A percentile compares a stretch with the other conserved stretches of the same genome.
Conservation (phyloP, 2,113 vertebrate genomes). For the Syngnathoides biaculeatus region DNA sequence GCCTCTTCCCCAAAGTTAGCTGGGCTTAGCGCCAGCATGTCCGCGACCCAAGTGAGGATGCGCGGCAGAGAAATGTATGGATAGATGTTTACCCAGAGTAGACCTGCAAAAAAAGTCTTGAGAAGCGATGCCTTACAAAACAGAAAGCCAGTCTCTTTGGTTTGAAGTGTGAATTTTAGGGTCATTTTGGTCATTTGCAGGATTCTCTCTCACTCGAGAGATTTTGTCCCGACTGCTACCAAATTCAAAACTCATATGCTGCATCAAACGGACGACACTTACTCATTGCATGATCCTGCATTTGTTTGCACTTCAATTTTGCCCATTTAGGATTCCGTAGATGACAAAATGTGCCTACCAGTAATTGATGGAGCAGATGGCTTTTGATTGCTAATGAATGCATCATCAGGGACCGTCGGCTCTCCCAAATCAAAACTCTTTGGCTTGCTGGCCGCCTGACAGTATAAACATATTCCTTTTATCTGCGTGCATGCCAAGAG, state of each 20-base stretch:
- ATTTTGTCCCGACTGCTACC: neutral
- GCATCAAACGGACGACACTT: neutral
- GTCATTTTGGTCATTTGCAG: too few relatives aligned
- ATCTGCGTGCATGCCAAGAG: conserved; percentile 2
- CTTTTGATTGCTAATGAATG: conserved; percentile 12
- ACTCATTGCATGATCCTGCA: neutral
- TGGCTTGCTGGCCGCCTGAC: neutral
- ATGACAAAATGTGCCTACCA: neutral
- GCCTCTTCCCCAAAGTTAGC: too few relatives aligned
- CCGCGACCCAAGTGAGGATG: too few relatives aligned
- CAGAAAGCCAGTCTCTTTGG: too few relatives aligned
- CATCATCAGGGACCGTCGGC: neutral
- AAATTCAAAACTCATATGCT: neutral
- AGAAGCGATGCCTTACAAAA: too few relatives aligned
- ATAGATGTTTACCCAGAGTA: too few relatives aligned
- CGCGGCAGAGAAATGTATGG: too few relatives aligned
- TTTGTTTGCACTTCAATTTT: conserved; percentile 1
- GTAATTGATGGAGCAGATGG: conserved; percentile 4
- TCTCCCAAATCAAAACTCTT: neutral
- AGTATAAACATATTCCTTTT: conserved; percentile 5
- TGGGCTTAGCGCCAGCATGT: too few relatives aligned
- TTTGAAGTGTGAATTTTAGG: too few relatives aligned
- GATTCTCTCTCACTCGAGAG: neutral
- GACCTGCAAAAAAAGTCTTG: too few relatives aligned
- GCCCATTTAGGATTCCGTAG: neutral